Base-by-base conservation (phyloP, 1,140 invertebrate genomes). In the Aradophagus sp. region DNA sequence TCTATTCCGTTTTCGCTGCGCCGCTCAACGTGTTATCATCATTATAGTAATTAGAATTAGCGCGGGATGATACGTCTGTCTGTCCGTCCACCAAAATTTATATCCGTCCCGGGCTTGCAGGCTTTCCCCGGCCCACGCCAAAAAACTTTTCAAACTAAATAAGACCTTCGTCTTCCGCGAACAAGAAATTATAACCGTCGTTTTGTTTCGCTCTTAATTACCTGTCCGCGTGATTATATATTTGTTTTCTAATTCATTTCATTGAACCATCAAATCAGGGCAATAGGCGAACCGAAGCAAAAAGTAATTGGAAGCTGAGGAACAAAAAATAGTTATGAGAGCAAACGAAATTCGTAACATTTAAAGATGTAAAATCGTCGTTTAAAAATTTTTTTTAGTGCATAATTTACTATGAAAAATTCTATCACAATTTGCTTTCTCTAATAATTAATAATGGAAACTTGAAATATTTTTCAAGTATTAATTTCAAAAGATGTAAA, bases 41-140 rank as follows among this genome's bases (percentile, higher is more conserved):
- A 74, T 74, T 74, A 74, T 66, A 52, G 55, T 65, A 69, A 74
- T 69, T 69, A 66, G 71, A 74, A 66, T 65, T 61, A 65, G 38
- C 48, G 20, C 45, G 39, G n/a, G 47, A 73, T 62, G 48, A 63
- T 62, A 58, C 44, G 55, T 62, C 69, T 47, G 58, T 62, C 62
- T n/a, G 20, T 8, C 20, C 20, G 20, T 23, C 20, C 53, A 36
- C 42, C 34, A 45, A 66, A 73, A 73, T 59, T 67, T 73, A 58
- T 73, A 45, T 42, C 52, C 32, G 7, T 41, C 20, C 20, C 20
- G 2, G 50, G 48, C 10, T 53, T 71, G 52, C 19, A 34, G 32
- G 17, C 5, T 36, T 52, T 52, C 11, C 38, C 52, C 27, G 31
- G 6, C 38, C 58, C 38, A 29, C 42, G 61, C 53, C 41, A 6